Evolutionary conservation across 2,113 vertebrate genomes (phyloP).

Genomic region (Pachypanchax playfairii): DNA sequence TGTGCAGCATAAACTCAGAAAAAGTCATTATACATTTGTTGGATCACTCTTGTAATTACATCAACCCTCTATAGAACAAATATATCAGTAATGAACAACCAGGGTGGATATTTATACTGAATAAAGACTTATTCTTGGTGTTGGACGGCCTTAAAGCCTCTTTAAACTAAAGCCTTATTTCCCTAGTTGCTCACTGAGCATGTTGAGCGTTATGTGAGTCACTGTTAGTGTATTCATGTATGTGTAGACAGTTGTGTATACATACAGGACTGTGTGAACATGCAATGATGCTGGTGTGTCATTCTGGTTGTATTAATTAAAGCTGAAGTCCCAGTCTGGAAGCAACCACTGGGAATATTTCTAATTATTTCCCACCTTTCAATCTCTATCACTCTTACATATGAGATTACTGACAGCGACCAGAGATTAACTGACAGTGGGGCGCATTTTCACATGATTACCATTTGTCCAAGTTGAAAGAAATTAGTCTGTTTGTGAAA

Average conservation of each 20-base stretch:
- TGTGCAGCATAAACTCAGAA: constrained; percentile 9
- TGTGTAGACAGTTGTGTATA: constrained; percentile 18
- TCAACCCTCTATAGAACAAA: constrained; percentile 47
- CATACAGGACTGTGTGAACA: constrained; percentile 16
- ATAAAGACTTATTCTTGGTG: constrained; percentile 61
- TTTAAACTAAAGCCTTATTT: constrained; percentile 77
- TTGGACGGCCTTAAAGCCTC: constrained; percentile 66
- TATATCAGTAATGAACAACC: constrained; percentile 47
- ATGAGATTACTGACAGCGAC: constrained; percentile 72
- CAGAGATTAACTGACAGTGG: constrained; percentile 68
- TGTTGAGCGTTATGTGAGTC: constrained; percentile 25
- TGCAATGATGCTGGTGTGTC: constrained; percentile 38
- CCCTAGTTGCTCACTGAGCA: constrained; percentile 68
- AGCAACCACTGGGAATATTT: constrained; percentile 75
- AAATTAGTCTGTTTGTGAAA: constrained; percentile 50
- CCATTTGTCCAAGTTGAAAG: constrained; percentile 62
- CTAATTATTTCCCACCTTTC: constrained; percentile 74
- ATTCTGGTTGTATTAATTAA: constrained; percentile 70
- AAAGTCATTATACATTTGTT: constrained; percentile 3
- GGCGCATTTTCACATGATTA: constrained; percentile 63
- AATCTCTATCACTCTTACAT: constrained; percentile 57
- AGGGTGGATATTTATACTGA: constrained; percentile 14
- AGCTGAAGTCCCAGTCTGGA: constrained; percentile 58
- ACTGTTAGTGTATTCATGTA: constrained; percentile 16
- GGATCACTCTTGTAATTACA: constrained; percentile 14